These are phyloP conservation scores for Platypus cylindrus DNA, from an alignment of 2,888 invertebrate genomes.

Conservation along the genomic window DNA sequence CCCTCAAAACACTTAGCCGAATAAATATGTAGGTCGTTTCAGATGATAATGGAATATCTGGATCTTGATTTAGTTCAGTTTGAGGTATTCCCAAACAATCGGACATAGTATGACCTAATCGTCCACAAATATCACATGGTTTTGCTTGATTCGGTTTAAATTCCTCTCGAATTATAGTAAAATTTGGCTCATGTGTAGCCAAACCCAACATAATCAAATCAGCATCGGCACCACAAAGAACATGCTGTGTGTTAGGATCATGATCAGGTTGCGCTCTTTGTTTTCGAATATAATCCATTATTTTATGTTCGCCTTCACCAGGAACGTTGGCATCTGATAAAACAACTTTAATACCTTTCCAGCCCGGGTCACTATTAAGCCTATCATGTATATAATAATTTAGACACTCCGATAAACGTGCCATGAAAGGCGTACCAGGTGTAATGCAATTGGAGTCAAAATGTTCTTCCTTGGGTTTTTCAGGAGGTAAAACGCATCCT, in stretches of 20 bases:
- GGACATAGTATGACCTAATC: slow-evolving; percentile 84
- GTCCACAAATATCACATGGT: slow-evolving; percentile 92
- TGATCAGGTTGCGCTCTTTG: slow-evolving; percentile 91
- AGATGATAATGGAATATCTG: slow-evolving; percentile 46
- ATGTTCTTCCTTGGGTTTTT: slow-evolving; percentile 83
- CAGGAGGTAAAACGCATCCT: slow-evolving; percentile 64
- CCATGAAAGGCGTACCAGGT: slow-evolving; percentile 98
- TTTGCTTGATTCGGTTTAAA: slow-evolving; percentile 93
- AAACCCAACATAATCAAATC: slow-evolving; percentile 97
- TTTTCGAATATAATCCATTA: slow-evolving; percentile 96
- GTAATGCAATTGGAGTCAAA: slow-evolving; percentile 99
- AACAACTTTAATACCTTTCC: slow-evolving; percentile 81
- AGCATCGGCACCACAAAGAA: slow-evolving; percentile 95
- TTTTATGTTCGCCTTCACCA: slow-evolving; percentile 75
- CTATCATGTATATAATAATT: slow-evolving; percentile 80
- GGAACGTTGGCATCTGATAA: slow-evolving; percentile 98
- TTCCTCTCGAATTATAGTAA: slow-evolving; percentile 97
- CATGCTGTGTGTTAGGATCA: slow-evolving; percentile 96
- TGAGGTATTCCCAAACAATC: slow-evolving; percentile 67
- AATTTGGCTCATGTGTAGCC: slow-evolving; percentile 97
- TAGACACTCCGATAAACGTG: slow-evolving; percentile 70
- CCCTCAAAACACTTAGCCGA: slow-evolving; percentile 80
- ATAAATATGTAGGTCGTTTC: slow-evolving; percentile 88
- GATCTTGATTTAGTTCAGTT: slow-evolving; percentile 33
- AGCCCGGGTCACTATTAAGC: slow-evolving; percentile 88